Evolutionary conservation across 2,113 vertebrate species (phyloP).

Genomic region (Amia ocellicauda): DNA sequence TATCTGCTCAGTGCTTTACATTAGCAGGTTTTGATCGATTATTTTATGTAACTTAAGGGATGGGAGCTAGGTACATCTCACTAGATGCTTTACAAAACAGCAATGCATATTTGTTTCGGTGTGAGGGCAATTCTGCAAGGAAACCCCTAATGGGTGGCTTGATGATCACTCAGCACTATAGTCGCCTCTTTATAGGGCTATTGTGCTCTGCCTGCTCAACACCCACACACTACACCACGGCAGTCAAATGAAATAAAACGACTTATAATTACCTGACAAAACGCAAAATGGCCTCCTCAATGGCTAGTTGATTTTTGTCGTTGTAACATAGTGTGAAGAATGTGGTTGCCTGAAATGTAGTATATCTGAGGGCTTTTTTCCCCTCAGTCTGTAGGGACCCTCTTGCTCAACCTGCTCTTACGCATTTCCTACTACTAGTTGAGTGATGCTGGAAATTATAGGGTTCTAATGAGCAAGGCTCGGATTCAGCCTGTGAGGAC

Average conservation of each 20-base stretch:
- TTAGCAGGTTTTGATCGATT: no score
- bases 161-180: constrained; percentile 50
- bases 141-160: constrained; percentile 48
- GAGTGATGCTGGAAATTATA: constrained; percentile 68
- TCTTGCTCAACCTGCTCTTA: constrained; percentile 58
- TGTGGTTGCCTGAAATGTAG: constrained; percentile 46
- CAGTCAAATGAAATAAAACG: constrained; percentile 66
- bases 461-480: constrained; percentile 44
- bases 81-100: constrained; percentile 29
- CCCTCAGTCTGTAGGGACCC: constrained; percentile 63
- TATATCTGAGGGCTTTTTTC: constrained; percentile 56
- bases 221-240: constrained; percentile 65
- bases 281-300: constrained; percentile 59
- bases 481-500: constrained; percentile 9
- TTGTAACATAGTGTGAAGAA: constrained; percentile 57
- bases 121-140: constrained; percentile 38
- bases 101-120: background rate
- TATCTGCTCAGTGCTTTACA: no score
- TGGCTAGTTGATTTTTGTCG: constrained; percentile 62
- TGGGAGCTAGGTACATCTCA: no score
- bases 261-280: constrained; percentile 78
- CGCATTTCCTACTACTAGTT: constrained; percentile 63
- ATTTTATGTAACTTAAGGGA: no score
- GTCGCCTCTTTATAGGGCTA: constrained; percentile 47
- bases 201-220: constrained; percentile 66